A percentile compares a stretch with the other conserved stretches of the same genome.
Conservation (phyloP, 2,797 vertebrate species). For the Tragopan temminckii region DNA sequence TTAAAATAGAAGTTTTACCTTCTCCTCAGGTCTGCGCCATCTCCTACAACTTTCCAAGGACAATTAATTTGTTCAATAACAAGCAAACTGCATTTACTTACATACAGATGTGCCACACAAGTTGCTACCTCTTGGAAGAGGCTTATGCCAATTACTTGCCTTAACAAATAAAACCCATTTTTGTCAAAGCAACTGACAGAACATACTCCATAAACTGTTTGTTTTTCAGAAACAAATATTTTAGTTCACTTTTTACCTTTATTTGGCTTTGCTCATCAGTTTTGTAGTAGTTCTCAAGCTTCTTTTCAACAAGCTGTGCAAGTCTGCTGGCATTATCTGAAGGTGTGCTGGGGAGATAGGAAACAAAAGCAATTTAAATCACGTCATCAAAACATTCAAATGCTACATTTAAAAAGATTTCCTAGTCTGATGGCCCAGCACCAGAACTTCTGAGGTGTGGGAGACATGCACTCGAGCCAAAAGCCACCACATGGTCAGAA, state of each 20-base stretch:
- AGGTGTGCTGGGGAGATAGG: slow-evolving; percentile 82
- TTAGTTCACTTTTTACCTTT: slow-evolving; percentile 86
- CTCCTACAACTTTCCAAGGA: not conserved
- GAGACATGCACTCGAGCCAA: not conserved
- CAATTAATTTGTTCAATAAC: not conserved
- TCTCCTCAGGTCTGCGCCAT: not conserved
- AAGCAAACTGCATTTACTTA: not conserved
- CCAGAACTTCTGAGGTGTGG: not conserved
- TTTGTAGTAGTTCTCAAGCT: slow-evolving; percentile 88
- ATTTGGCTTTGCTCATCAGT: slow-evolving; percentile 89
- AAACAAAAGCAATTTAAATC: slow-evolving; percentile 2
- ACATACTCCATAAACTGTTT: not conserved
- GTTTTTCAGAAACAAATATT: not conserved
- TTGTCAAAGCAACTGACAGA: not conserved
- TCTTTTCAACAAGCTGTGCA: slow-evolving; percentile 91
- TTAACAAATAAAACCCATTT: not conserved
- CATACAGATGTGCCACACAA: not conserved
- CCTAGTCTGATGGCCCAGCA: not conserved
- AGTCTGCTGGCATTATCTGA: slow-evolving; percentile 88
- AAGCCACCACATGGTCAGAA: not conserved
- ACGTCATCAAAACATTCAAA: not conserved
- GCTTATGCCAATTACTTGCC: not conserved
- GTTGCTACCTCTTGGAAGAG: not conserved
- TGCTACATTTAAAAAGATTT: not conserved
- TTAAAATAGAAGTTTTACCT: not conserved